These are phyloP conservation scores for Didymodactylos carnosus DNA, from an alignment of 2,888 invertebrate genomes.

Conservation along the genomic window DNA sequence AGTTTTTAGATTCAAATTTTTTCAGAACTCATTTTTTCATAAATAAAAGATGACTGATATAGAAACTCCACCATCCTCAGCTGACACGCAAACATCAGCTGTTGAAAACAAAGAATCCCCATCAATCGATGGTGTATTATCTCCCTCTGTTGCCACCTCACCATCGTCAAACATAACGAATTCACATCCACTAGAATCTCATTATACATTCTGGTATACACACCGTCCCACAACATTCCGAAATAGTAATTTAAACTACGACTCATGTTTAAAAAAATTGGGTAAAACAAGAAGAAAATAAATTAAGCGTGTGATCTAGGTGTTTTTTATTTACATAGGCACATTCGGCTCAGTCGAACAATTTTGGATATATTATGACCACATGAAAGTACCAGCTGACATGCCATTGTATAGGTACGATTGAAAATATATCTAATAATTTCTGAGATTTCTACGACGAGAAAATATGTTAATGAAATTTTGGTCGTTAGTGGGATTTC, in stretches of 20 bases:
- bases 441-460: too few relatives aligned
- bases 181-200: neutral
- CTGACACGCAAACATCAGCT: too few relatives aligned
- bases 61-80: too few relatives aligned
- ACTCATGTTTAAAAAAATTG: neutral
- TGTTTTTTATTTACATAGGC: neutral
- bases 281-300: neutral
- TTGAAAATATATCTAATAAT: neutral
- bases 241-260: neutral
- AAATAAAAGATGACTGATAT: too few relatives aligned
- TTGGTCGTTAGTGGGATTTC: too few relatives aligned
- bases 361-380: conserved; percentile 12
- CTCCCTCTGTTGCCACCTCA: too few relatives aligned
- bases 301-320: neutral
- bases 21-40: too few relatives aligned
- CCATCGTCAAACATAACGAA: too few relatives aligned
- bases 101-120: too few relatives aligned
- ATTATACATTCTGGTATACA: neutral
- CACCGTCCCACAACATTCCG: neutral
- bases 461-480: too few relatives aligned
- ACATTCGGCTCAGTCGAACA: conserved; percentile 9
- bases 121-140: too few relatives aligned
- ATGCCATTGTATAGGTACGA: neutral
- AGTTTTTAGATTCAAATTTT: too few relatives aligned
- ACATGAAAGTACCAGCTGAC: conserved; percentile 8